Evolutionary conservation across 2,888 invertebrate species (phyloP).

Genomic region (Synanthedon myopaeformis): DNA sequence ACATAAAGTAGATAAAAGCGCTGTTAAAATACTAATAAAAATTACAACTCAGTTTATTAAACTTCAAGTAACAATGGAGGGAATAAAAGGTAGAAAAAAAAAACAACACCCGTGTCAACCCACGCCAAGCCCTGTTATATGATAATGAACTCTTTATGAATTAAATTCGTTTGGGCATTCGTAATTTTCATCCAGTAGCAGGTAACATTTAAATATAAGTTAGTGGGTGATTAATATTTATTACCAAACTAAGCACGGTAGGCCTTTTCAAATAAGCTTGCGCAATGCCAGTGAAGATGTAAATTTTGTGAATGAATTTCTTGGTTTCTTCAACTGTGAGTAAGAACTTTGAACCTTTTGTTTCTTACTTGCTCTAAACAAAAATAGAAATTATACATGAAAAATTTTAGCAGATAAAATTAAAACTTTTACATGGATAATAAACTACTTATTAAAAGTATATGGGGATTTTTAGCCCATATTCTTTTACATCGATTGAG

Average conservation of each 20-base stretch:
- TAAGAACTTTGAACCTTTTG: neutral
- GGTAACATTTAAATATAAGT: constrained; percentile 56
- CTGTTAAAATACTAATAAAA: neutral
- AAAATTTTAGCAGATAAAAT: too few species aligned
- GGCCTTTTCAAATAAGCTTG: constrained; percentile 15
- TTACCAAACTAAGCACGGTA: constrained; percentile 29
- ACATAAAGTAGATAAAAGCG: neutral
- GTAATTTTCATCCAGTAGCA: constrained; percentile 54
- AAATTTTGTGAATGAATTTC: constrained; percentile 31
- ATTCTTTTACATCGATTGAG: too few species aligned
- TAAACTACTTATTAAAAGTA: too few species aligned
- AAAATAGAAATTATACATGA: too few species aligned
- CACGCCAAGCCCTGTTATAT: constrained; percentile 35
- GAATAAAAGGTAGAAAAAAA: neutral
- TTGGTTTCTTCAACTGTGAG: neutral
- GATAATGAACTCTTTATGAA: constrained; percentile 50
- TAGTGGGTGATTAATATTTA: constrained; percentile 61
- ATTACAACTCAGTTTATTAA: neutral
- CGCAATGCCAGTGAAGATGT: constrained; percentile 19
- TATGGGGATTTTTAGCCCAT: too few species aligned
- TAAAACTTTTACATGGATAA: too few species aligned
- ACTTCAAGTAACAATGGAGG: neutral
- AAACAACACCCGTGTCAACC: constrained; percentile 16
- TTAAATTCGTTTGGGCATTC: constrained; percentile 38
- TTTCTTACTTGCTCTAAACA: too few species aligned